Evolutionary conservation across 2,797 vertebrate species (phyloP).

Genomic region (Lerista edwardsae): DNA sequence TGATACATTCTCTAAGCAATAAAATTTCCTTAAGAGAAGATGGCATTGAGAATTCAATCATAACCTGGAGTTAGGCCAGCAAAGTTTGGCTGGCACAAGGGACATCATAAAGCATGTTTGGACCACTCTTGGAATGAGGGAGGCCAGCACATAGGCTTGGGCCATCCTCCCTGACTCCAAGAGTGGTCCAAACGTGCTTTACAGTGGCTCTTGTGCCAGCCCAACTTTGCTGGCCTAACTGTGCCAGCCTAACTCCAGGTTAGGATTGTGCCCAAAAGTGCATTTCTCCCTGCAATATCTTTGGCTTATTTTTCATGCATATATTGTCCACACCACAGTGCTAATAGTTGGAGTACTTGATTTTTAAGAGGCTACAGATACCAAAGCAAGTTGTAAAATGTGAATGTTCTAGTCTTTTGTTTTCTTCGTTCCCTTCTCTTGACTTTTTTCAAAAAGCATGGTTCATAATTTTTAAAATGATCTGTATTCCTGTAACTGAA

Average conservation of each 20-base stretch:
- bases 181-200: no score
- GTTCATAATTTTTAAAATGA: neutral
- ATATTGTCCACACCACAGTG: neutral
- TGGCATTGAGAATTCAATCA: no score
- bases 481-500: neutral
- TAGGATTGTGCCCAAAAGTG: no score
- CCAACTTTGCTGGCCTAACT: no score
- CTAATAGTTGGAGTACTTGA: neutral
- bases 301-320: neutral
- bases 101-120: no score
- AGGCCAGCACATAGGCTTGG: no score
- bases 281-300: neutral
- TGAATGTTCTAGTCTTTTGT: neutral
- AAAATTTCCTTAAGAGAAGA: neutral
- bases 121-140: no score
- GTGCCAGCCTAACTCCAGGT: no score
- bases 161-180: no score
- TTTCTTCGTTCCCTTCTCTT: neutral
- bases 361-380: conserved; percentile 18
- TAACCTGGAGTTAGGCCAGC: no score
- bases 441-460: neutral
- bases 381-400: neutral
- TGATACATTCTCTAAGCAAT: neutral
- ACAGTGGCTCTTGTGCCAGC: no score
- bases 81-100: no score